phyloP scores from a whole-genome alignment of 2,888 invertebrate genomes.

The Lithophane socia region DNA sequence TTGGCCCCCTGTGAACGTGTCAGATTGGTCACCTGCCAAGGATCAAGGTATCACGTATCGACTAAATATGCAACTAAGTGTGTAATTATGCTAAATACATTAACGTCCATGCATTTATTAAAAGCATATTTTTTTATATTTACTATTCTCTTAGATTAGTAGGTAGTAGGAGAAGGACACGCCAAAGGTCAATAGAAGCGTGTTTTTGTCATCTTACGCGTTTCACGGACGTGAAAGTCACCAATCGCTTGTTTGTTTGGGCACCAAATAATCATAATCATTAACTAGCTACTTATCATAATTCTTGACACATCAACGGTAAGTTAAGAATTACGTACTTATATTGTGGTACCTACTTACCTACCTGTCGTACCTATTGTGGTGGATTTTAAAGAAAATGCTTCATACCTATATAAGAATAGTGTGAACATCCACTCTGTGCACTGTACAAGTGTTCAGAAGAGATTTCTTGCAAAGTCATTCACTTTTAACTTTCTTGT shows the following conservation, averaged over 20 bases:
- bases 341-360: background rate
- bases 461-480: background rate
- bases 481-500: background rate
- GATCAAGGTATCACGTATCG: background rate
- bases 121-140: background rate
- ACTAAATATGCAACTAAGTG: background rate
- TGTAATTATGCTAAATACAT: background rate
- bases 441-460: background rate
- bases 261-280: background rate
- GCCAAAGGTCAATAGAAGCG: background rate
- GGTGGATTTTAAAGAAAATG: background rate
- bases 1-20: background rate
- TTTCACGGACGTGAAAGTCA: constrained; percentile 9
- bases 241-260: constrained; percentile 18
- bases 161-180: background rate
- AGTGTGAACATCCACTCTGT: background rate
- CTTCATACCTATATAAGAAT: background rate
- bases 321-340: background rate
- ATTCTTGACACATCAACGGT: constrained; percentile 1
- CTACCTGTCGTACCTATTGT: too few species aligned
- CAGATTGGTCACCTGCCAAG: background rate
- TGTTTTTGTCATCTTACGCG: background rate
- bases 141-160: background rate
- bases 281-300: background rate
- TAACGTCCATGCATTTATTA: background rate